A percentile compares a stretch with the other conserved stretches of the same genome.
phyloP scores from a whole-genome alignment of 2,113 vertebrate genomes.

The Coptodon bakossiorum region DNA sequence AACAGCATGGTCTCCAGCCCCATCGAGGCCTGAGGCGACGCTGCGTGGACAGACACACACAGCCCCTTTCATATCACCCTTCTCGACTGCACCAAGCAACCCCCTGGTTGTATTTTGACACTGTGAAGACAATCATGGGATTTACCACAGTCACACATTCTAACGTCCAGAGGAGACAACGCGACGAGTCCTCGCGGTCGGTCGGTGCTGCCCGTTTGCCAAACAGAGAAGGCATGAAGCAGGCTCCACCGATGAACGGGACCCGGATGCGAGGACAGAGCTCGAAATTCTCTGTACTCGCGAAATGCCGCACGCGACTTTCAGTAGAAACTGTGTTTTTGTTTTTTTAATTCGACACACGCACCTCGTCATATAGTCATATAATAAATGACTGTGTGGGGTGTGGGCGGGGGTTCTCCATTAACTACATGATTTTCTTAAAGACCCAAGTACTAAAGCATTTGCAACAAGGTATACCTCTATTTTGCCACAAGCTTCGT shows the following conservation, averaged over 20 bases:
- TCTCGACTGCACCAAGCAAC: constrained; percentile 75
- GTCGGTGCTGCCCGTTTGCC: constrained; percentile 84
- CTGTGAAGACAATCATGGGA: constrained; percentile 99
- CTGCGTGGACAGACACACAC: not conserved
- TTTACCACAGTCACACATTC: constrained; percentile 65
- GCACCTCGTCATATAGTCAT: constrained; percentile 45
- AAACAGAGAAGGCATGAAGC: constrained; percentile 59
- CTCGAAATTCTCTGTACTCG: constrained; percentile 68
- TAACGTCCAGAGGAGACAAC: not conserved
- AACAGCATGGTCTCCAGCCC: constrained; percentile 99
- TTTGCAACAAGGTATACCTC: constrained; percentile 99
- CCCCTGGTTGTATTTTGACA: constrained; percentile 88
- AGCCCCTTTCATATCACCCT: not conserved
- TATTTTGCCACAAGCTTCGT: constrained; percentile 87
- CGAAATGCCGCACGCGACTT: constrained; percentile 71
- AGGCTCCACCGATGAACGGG: constrained; percentile 36
- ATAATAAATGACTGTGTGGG: constrained; percentile 7
- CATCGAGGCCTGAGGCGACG: constrained; percentile 87
- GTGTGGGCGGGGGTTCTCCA: constrained; percentile 52
- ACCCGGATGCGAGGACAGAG: constrained; percentile 51
- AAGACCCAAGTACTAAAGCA: constrained; percentile 84
- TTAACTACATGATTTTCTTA: constrained; percentile 71
- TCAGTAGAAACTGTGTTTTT: constrained; percentile 57
- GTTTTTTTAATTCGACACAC: constrained; percentile 50
- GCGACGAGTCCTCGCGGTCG: not conserved